phyloP scores from a whole-genome alignment of 2,888 invertebrate genomes.

The Dugesia japonica region DNA sequence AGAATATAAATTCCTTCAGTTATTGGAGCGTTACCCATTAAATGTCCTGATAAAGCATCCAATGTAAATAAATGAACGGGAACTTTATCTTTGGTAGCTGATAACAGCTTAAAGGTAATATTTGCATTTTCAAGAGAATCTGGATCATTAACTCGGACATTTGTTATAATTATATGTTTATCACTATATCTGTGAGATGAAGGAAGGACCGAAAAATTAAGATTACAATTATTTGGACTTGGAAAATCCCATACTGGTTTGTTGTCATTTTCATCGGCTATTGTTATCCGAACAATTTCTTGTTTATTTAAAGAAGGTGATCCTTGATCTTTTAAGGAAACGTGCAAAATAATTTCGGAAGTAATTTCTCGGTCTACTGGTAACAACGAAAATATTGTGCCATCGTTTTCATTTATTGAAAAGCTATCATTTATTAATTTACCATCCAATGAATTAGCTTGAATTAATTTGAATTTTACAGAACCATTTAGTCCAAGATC shows the following conservation, averaged over 20 bases:
- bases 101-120: neutral
- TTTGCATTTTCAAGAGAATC: constrained; percentile 3
- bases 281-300: neutral
- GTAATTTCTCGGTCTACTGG: neutral
- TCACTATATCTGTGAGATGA: neutral
- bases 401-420: neutral
- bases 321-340: neutral
- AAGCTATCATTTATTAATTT: neutral
- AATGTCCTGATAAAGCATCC: neutral
- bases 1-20: neutral
- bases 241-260: neutral
- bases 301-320: neutral
- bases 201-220: neutral
- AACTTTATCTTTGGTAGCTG: neutral
- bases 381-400: neutral
- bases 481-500: neutral
- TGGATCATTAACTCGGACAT: neutral
- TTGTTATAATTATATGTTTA: neutral
- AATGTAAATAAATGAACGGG: neutral
- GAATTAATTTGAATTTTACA: neutral
- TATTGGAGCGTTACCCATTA: neutral
- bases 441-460: neutral
- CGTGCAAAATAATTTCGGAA: neutral
- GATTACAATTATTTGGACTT: neutral
- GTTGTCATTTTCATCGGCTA: constrained; percentile 4